Evolutionary conservation across 2,113 vertebrate species (phyloP), one percentile per base, ranked within the genome.

Genomic region (Nibea coibor): DNA sequence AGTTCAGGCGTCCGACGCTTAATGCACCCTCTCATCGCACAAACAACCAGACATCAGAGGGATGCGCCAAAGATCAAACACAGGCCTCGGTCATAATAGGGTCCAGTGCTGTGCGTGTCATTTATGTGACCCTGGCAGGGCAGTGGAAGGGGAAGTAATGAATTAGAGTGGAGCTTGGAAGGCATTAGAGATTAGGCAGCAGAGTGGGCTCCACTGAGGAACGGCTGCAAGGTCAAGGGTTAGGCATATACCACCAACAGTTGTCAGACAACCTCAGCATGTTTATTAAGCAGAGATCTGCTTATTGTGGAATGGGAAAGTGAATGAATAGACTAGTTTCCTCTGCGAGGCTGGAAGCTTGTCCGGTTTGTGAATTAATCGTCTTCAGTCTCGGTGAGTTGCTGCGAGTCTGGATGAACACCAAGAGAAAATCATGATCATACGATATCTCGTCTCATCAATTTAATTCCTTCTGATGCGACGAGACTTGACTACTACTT

Each of bases 151-250:
- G 90, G 88, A 94, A 87, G 92, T 79, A 95, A 95, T 94, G 93
- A 93, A 94, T 92, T 94, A 92, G 91, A 94, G 91, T 94, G 88
- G 84, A 91, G 84, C 85, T 81, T 35, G 85, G 80, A 79, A 92
- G 86, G 88, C 93, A 95, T 94, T 90, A 93, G 93, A 93, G 93
- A 95, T 94, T 94, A 93, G 92, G 89, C 89, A 80, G 87, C 67
- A 79, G 83, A 87, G 77, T 89, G 85, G 85, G 81, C 87, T 93
- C 78, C 83, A 86, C 65, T 84, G 90, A 91, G 75, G 85, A 90
- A 89, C 80, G 85, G 75, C 83, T 74, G 68, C 70, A 66, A 78
- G 91, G 91, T 91, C 91, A 93, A 58, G 72, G 93, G 91, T 93
- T 75, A 93, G 71, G 47, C 86, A 88, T 93, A 92, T 93, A 93